Percentiles rank a stretch among this genome's conserved stretches.
Evolutionary conservation across 2,797 vertebrate species (phyloP).

Genomic region (Ctenosaura bakeri): DNA sequence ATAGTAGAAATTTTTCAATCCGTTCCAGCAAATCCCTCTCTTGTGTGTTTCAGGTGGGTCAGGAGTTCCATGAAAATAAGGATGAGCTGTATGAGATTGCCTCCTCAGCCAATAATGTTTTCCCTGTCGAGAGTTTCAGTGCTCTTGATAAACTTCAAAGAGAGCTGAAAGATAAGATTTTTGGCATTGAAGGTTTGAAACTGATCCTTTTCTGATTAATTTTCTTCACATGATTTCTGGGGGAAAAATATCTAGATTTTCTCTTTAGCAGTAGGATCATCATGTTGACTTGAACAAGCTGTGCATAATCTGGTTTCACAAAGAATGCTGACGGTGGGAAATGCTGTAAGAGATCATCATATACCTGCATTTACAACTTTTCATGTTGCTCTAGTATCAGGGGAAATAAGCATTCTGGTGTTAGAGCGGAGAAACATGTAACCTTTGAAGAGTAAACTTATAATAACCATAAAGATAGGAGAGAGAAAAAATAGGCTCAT

Average conservation of each 20-base stretch:
- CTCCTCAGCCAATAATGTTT: constrained; percentile 64
- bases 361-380: neutral
- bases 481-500: neutral
- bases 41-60: constrained; percentile 65
- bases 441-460: neutral
- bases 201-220: neutral
- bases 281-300: too few species aligned
- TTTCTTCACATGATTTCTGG: neutral
- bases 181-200: constrained; percentile 75
- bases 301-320: neutral
- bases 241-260: neutral
- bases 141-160: constrained; percentile 70
- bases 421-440: neutral
- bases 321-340: neutral
- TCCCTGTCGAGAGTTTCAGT: constrained; percentile 69
- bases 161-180: constrained; percentile 78
- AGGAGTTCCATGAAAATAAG: accelerated
- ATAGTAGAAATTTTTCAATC: neutral
- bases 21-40: neutral
- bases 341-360: too few species aligned
- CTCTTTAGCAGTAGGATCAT: neutral
- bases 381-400: too few species aligned
- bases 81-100: constrained; percentile 70
- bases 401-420: too few species aligned
- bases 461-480: neutral